Base-by-base conservation (phyloP, 2,113 vertebrate species). In the Ictidomys tridecemlineatus region DNA sequence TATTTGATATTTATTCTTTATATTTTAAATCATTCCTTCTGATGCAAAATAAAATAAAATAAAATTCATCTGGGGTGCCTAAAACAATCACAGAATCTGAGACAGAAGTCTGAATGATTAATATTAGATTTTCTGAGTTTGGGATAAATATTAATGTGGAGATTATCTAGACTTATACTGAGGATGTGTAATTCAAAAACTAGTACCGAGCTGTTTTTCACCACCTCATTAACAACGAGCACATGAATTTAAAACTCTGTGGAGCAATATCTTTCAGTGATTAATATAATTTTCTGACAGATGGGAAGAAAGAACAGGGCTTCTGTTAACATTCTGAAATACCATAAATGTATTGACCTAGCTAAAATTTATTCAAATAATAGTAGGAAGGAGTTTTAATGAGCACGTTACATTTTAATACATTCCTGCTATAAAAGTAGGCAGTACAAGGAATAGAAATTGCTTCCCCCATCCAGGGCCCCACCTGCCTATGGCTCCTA, bases 251-350 rank as follows among this genome's bases (percentile, higher is more conserved):
- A 61, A 84, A 79, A 51, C 30, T 72, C 58, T 39, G 17, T 28
- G 24, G 26, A 79, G 58, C 18, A 37, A 24, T 8, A 69, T 42
- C 17, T 89, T 56, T 45, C 56, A 18, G 63, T 85, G 92, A 96
- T 83, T 67, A 88, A 87, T 87, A n/a, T 87, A n/a, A 63, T 61
- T 65, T 94, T 42, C n/a, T 83, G 86, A 73, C 53, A 87, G 77
- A 87, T 51, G 69, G 63, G 26, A 87, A 53, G 56, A 87, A 93
- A 93, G 63, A 87, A 17, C 10, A 51, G 28, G 69, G 32, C 56
- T 79, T 91, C n/a, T 73, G 84, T 69, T 92, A 87, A 63, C 56
- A 91, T 70, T 93, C 93, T 69, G 48, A 65, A 96, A 90, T 85
- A 56, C 32, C 34, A 65, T 45, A 76, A 70, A 85, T 53, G 80